Percentiles rank a stretch among this genome's conserved stretches.
These are phyloP conservation scores for Chinchilla lanigera DNA, from an alignment of 2,113 vertebrate genomes.

Conservation along the genomic window DNA sequence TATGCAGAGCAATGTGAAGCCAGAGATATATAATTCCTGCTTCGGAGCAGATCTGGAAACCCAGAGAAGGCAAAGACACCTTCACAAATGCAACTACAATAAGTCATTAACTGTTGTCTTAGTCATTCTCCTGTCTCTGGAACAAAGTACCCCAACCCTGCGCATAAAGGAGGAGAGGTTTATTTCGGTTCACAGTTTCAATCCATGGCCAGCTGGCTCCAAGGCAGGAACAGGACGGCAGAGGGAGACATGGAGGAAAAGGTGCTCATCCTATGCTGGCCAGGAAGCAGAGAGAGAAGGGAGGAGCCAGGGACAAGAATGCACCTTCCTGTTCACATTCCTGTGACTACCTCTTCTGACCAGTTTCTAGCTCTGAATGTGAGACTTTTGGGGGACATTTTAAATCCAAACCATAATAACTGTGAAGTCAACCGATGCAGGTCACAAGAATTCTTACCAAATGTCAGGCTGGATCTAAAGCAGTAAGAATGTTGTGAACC, in stretches of 20 bases:
- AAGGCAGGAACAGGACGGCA: not conserved
- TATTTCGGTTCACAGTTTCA: not conserved
- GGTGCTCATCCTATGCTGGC: not conserved
- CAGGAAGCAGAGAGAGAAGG: not conserved
- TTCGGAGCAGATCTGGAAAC: not conserved
- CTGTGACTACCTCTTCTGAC: not conserved
- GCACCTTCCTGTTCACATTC: not conserved
- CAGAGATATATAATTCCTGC: not conserved
- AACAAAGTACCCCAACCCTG: not conserved
- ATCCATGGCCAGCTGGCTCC: not conserved
- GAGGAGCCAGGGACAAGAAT: not conserved
- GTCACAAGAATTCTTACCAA: not conserved
- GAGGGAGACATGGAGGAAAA: not conserved
- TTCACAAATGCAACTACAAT: constrained; percentile 3
- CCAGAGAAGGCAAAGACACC: not conserved
- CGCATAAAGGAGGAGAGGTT: not conserved
- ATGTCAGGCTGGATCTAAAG: not conserved
- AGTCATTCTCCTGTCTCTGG: not conserved
- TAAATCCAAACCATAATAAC: not conserved
- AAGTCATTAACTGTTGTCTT: not conserved
- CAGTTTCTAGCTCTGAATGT: not conserved
- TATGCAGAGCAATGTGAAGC: not conserved
- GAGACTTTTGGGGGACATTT: not conserved
- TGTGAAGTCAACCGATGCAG: not conserved
- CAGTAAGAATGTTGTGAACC: not conserved